phyloP scores from a whole-genome alignment of 2,113 vertebrate species.

The Coptodon rendalli region DNA sequence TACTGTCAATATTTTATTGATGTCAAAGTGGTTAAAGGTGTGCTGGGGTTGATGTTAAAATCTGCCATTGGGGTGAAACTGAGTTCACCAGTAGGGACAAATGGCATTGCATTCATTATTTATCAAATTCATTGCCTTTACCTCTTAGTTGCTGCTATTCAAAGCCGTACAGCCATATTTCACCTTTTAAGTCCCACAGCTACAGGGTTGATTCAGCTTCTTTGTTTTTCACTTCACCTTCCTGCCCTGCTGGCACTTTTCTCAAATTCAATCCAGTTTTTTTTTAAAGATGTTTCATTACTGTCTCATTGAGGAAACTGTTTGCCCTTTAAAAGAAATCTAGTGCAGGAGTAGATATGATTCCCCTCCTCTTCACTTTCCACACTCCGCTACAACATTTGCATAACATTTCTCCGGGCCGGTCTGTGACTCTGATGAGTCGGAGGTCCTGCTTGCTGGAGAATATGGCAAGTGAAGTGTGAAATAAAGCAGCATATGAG shows the following conservation, averaged over 20 bases:
- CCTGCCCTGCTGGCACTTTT: background rate
- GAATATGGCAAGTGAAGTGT: slow-evolving; percentile 62
- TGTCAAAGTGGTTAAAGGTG: slow-evolving; percentile 10
- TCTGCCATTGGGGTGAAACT: background rate
- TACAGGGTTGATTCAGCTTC: background rate
- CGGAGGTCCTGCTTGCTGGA: slow-evolving; percentile 28
- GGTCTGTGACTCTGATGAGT: slow-evolving; percentile 32
- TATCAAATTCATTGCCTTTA: background rate
- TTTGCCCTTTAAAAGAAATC: slow-evolving; percentile 46
- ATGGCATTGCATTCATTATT: slow-evolving; percentile 15
- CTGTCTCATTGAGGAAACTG: background rate
- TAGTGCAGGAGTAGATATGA: background rate
- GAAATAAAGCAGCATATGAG: slow-evolving; percentile 59
- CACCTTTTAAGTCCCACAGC: background rate
- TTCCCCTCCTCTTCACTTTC: background rate
- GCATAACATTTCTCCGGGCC: slow-evolving; percentile 45
- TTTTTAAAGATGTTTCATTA: background rate
- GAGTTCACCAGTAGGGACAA: background rate
- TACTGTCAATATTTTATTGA: slow-evolving; percentile 49
- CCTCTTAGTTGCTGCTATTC: background rate
- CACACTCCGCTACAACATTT: slow-evolving; percentile 31
- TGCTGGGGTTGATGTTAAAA: background rate
- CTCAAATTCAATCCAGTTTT: background rate
- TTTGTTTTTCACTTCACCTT: slow-evolving; percentile 25
- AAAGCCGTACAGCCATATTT: background rate